phyloP scores from a whole-genome alignment of 2,113 vertebrate species.

The Thalassarche chlororhynchos region DNA sequence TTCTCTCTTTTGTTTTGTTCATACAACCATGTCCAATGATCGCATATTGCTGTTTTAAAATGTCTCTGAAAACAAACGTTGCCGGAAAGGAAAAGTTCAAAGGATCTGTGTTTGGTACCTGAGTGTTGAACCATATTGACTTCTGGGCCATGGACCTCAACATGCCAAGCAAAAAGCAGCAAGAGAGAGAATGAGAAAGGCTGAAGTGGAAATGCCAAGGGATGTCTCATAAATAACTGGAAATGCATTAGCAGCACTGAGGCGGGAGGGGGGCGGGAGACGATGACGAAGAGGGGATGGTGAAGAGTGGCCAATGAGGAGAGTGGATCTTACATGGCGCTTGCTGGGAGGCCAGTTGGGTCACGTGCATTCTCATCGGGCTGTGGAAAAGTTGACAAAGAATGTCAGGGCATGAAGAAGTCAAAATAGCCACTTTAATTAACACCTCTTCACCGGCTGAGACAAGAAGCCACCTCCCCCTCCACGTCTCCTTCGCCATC shows the following conservation, averaged over 20 bases:
- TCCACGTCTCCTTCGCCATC: neutral
- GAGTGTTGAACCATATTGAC: neutral
- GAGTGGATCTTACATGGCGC: neutral
- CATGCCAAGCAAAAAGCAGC: neutral
- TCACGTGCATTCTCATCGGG: neutral
- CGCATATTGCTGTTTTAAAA: neutral
- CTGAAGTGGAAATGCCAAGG: neutral
- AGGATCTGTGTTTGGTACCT: neutral
- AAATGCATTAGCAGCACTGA: neutral
- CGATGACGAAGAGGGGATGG: neutral
- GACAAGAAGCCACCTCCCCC: neutral
- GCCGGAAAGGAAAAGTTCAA: neutral
- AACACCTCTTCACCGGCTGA: neutral
- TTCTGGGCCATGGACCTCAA: neutral
- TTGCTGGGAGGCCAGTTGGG: neutral
- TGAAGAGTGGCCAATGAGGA: neutral
- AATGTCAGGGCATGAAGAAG: neutral
- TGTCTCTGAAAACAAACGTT: neutral
- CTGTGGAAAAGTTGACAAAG: neutral
- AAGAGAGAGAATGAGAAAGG: neutral
- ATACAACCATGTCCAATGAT: neutral
- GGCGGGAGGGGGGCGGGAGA: neutral
- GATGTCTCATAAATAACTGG: constrained; percentile 44
- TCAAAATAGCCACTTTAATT: neutral
- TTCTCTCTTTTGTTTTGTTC: neutral